Base-by-base conservation (phyloP, 1,140 invertebrate genomes). In the Drosophila littoralis region DNA sequence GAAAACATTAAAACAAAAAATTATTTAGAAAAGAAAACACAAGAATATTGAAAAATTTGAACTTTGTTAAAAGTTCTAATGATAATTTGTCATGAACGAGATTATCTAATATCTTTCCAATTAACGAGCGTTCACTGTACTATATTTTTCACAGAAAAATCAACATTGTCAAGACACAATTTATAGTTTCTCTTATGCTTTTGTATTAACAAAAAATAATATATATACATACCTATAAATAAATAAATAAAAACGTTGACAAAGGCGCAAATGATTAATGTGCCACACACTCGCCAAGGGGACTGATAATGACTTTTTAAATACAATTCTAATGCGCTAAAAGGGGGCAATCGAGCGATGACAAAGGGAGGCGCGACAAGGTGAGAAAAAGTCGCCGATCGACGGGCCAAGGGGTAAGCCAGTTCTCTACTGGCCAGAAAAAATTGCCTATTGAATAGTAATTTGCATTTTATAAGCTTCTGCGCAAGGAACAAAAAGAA, bases 291-390 rank as follows among this genome's bases (percentile, higher is more conserved):
- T 68, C 58, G 64, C 64, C 46, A 54, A 50, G 72, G 75, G 65
- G 71, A 70, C 68, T 48, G 77, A 83, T 88, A 88, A 88, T 88
- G 84, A 88, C 84, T 83, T 88, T 88, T 88, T 89, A 89, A 88
- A 83, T 83, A 89, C 73, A 69, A 63, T 88, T 89, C 72, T 78
- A 88, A 88, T 83, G 76, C 79, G 82, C 76, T 83, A 86, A 84
- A 77, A 79, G 76, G 79, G 81, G 71, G 67, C 83, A 86, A 82
- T 79, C 82, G 64, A 57, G 52, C 70, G 70, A 52, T 72, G 75
- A 69, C 76, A 77, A 73, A 83, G 58, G 66, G 48, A 63, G 64
- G 60, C 61, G 64, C 48, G 59, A 46, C 46, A 32, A 73, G 63
- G 58, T 52, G 74, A 68, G 65, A 52, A 51, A 63, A 76, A 73